Percentiles rank a stretch among this genome's conserved stretches.
These are phyloP conservation scores for Limonius californicus DNA, from an alignment of 1,140 invertebrate species.

Conservation along the genomic window DNA sequence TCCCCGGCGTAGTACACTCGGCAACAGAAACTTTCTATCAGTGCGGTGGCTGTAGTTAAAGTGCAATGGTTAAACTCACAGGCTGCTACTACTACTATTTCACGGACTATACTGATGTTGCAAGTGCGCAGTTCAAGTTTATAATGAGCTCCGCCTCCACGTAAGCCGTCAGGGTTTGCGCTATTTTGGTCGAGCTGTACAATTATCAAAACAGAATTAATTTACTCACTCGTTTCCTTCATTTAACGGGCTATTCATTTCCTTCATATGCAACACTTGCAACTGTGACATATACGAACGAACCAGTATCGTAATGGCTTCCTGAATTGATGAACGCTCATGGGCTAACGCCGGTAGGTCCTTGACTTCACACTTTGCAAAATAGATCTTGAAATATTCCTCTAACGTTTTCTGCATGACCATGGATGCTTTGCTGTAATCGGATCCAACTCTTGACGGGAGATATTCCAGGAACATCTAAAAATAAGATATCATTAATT, in stretches of 20 bases:
- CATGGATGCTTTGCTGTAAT: constrained; percentile 51
- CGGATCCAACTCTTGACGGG: constrained; percentile 54
- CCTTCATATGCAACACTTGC: constrained; percentile 40
- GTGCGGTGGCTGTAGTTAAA: no score
- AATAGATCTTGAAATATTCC: constrained; percentile 50
- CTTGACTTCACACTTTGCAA: constrained; percentile 41
- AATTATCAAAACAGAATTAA: no score
- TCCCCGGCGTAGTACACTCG: no score
- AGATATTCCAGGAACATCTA: constrained; percentile 57
- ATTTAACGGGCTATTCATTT: constrained; percentile 7
- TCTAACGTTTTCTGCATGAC: constrained; percentile 56
- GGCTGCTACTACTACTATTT: no score
- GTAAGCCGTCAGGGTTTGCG: no score
- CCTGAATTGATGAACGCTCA: constrained; percentile 32
- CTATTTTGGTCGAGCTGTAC: no score
- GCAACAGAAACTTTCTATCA: no score
- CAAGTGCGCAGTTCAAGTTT: no score
- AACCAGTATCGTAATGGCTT: constrained; percentile 55
- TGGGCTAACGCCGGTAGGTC: constrained; percentile 17
- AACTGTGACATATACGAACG: constrained; percentile 55
- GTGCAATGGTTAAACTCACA: no score
- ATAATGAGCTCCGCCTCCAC: no score
- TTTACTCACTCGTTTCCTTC: background rate
- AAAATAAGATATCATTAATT: no score
- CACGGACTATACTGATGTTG: no score